Evolutionary conservation across 2,113 vertebrate species (phyloP).

Genomic region (Apodemus speciosus): DNA sequence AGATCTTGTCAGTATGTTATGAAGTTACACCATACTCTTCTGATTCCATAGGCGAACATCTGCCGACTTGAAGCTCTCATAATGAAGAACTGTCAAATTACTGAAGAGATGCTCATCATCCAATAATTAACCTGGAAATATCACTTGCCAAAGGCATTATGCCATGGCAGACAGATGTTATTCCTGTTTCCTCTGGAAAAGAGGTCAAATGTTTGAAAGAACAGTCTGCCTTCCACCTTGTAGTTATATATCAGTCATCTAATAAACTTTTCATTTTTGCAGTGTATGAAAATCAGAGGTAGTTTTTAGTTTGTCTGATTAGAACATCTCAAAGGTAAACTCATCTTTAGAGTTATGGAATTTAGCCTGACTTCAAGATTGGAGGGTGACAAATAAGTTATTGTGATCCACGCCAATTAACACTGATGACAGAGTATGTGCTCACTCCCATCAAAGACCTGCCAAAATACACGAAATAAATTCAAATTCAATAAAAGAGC

Average conservation of each 20-base stretch:
- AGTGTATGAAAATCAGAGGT: background rate
- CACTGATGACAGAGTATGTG: background rate
- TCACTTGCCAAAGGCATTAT: background rate
- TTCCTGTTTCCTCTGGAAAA: slow-evolving; percentile 41
- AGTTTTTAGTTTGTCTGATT: slow-evolving; percentile 7
- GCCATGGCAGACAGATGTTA: slow-evolving; percentile 64
- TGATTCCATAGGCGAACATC: slow-evolving; percentile 76
- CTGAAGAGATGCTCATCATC: background rate
- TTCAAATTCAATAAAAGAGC: slow-evolving; percentile 47
- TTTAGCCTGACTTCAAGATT: slow-evolving; percentile 30
- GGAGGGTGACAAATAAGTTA: slow-evolving; percentile 50
- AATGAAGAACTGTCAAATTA: slow-evolving; percentile 75
- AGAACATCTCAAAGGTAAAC: slow-evolving; percentile 58
- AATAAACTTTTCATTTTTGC: slow-evolving; percentile 27
- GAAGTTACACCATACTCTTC: slow-evolving; percentile 66
- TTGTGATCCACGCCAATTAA: background rate
- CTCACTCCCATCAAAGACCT: slow-evolving; percentile 48
- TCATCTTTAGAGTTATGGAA: slow-evolving; percentile 61
- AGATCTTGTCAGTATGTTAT: slow-evolving; percentile 63
- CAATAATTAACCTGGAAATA: slow-evolving; percentile 63
- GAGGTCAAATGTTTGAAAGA: slow-evolving; percentile 42
- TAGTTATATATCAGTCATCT: background rate
- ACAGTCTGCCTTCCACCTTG: background rate
- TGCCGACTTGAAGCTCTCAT: slow-evolving; percentile 58
- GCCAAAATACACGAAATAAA: slow-evolving; percentile 51